These are phyloP conservation scores for Typhlichthys subterraneus DNA, from an alignment of 2,797 vertebrate species.

Conservation along the genomic window DNA sequence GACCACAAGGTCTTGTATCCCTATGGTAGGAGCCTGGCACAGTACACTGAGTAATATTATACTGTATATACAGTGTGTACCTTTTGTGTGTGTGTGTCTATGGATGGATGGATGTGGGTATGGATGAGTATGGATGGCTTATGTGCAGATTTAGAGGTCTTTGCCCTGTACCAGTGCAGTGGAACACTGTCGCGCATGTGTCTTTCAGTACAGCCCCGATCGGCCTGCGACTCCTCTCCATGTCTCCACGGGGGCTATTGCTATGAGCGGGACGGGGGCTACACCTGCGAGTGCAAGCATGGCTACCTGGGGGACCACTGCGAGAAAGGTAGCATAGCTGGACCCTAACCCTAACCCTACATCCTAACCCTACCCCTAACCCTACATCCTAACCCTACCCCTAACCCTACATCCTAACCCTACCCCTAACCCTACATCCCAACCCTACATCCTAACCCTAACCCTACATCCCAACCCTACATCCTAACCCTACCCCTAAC, in stretches of 20 bases:
- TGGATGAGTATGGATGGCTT: too few relatives aligned
- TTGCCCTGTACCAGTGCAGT: slow-evolving; percentile 38
- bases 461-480: too few relatives aligned
- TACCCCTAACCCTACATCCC: too few relatives aligned
- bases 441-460: too few relatives aligned
- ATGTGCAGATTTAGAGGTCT: background rate
- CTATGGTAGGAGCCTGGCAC: slow-evolving; percentile 78
- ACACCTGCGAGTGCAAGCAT: slow-evolving; percentile 88
- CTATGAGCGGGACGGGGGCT: slow-evolving; percentile 85
- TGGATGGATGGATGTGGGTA: too few relatives aligned
- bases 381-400: too few relatives aligned
- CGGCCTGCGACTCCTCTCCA: slow-evolving; percentile 94
- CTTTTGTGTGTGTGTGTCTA: too few relatives aligned
- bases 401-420: too few relatives aligned
- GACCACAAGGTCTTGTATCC: slow-evolving; percentile 77
- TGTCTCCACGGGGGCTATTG: slow-evolving; percentile 95
- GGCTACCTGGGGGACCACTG: slow-evolving; percentile 91
- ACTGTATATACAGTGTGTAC: too few relatives aligned
- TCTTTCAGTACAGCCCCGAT: slow-evolving; percentile 89
- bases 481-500: too few relatives aligned
- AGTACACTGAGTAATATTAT: slow-evolving; percentile 4
- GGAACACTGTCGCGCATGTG: slow-evolving; percentile 80
- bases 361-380: too few relatives aligned
- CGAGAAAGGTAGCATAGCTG: slow-evolving; percentile 86
- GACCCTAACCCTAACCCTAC: too few relatives aligned